Conservation (phyloP, 1,140 invertebrate genomes). For the Drusus annulatus region DNA sequence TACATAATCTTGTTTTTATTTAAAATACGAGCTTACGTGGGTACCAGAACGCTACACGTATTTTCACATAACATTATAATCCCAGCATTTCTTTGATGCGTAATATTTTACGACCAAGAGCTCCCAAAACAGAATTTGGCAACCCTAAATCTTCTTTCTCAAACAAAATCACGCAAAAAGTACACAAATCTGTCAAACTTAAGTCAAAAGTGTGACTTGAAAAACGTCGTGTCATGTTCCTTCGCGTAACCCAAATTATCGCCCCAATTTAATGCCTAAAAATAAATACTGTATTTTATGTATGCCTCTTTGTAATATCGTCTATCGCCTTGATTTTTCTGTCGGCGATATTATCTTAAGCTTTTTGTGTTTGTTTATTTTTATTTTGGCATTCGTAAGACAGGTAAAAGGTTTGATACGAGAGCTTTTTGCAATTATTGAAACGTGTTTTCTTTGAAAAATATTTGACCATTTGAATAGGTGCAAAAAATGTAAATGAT, state of each 20-base stretch:
- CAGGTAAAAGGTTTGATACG: slow-evolving; percentile 5
- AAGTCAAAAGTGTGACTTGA: slow-evolving; percentile 23
- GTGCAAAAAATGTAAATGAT: slow-evolving; percentile 13
- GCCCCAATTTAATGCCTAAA: slow-evolving; percentile 13
- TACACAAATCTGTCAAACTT: slow-evolving; percentile 39
- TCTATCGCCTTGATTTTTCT: too few relatives aligned
- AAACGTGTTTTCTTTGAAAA: slow-evolving; percentile 25
- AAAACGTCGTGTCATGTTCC: background rate
- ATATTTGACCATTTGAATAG: slow-evolving; percentile 14
- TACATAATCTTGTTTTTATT: too few relatives aligned
- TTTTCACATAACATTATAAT: slow-evolving; percentile 2
- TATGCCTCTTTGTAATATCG: background rate
- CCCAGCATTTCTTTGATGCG: background rate
- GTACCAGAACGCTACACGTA: too few relatives aligned
- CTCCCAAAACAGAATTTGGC: slow-evolving; percentile 11
- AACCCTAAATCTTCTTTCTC: slow-evolving; percentile 15
- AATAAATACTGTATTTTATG: slow-evolving; percentile 19
- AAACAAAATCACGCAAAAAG: slow-evolving; percentile 36
- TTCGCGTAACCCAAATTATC: slow-evolving; percentile 21
- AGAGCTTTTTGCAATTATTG: background rate
- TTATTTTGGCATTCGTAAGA: slow-evolving; percentile 15
- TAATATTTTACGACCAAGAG: slow-evolving; percentile 17
- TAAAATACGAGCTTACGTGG: too few relatives aligned
- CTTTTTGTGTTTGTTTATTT: slow-evolving; percentile 22
- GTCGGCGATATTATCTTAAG: background rate